Percentiles rank a stretch among this genome's conserved stretches.
These are phyloP conservation scores for Capitella teleta DNA, from an alignment of 1,140 invertebrate species.

Conservation along the genomic window DNA sequence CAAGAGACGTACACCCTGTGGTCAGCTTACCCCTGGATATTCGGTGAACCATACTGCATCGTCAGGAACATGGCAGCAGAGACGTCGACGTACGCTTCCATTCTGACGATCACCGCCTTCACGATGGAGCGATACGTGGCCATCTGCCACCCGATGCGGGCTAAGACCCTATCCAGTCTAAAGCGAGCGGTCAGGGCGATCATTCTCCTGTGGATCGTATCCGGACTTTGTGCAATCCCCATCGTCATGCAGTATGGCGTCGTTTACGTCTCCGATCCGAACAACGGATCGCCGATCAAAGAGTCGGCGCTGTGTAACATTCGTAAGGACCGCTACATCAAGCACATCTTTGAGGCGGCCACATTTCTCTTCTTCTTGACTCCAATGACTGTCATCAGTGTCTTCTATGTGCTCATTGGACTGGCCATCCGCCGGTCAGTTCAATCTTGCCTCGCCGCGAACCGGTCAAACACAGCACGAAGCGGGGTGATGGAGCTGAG, in stretches of 20 bases:
- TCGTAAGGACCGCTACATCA: constrained; percentile 3
- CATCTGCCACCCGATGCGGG: constrained; percentile 33
- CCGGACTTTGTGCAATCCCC: constrained; percentile 65
- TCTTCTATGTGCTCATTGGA: constrained; percentile 36
- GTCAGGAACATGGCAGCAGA: constrained; percentile 70
- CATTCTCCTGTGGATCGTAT: constrained; percentile 62
- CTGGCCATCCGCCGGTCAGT: constrained; percentile 28
- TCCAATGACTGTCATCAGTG: constrained; percentile 35
- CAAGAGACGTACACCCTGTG: constrained; percentile 77
- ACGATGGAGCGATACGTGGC: constrained; percentile 39
- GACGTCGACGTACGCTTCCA: constrained; percentile 56
- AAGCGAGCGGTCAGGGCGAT: constrained; percentile 68
- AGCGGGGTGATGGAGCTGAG: constrained; percentile 6
- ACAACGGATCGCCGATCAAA: constrained; percentile 22
- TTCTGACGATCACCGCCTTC: constrained; percentile 39
- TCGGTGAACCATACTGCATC: constrained; percentile 73
- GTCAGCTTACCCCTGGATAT: constrained; percentile 73
- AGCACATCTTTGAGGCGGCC: constrained; percentile 18
- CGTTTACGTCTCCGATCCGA: constrained; percentile 27
- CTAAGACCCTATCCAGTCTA: constrained; percentile 44
- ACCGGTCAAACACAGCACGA: constrained; percentile 10
- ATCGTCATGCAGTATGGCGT: constrained; percentile 24
- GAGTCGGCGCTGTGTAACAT: constrained; percentile 21
- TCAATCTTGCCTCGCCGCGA: constrained; percentile 12
- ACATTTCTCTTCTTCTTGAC: constrained; percentile 36